These are phyloP conservation scores for Drosophila kikkawai DNA, from an alignment of 1,140 invertebrate genomes.

Conservation along the genomic window DNA sequence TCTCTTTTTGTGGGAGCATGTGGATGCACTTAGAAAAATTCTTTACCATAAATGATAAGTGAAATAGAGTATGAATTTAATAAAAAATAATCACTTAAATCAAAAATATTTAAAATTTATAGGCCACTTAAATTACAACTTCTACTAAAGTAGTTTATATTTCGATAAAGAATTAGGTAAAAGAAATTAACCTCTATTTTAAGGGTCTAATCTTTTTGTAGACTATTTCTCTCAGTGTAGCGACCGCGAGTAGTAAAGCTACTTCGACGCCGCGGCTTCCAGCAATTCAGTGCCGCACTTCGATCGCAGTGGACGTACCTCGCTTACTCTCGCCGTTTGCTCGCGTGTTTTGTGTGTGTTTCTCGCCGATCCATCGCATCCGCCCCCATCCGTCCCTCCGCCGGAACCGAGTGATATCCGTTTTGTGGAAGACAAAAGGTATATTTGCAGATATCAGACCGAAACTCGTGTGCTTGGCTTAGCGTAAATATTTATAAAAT, in stretches of 20 bases:
- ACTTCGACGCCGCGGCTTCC: constrained; percentile 27
- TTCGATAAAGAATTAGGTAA: not conserved
- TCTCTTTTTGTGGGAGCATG: constrained; percentile 6
- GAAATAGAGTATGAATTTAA: not conserved
- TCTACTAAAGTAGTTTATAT: not conserved
- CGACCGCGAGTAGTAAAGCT: constrained; percentile 16
- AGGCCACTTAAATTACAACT: too few relatives aligned
- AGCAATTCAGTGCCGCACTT: constrained; percentile 63
- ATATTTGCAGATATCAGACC: constrained; percentile 30
- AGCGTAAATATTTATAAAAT: constrained; percentile 43
- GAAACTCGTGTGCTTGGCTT: constrained; percentile 35
- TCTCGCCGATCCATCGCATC: constrained; percentile 29
- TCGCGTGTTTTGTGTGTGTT: constrained; percentile 60
- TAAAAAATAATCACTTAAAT: too few relatives aligned
- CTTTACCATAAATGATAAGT: not conserved
- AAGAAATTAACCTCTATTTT: not conserved
- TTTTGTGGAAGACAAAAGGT: constrained; percentile 40
- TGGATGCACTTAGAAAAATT: not conserved
- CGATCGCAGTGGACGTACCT: constrained; percentile 58
- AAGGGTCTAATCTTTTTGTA: too few relatives aligned
- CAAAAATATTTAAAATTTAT: too few relatives aligned
- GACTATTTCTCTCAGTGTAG: constrained; percentile 6
- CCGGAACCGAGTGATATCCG: constrained; percentile 39
- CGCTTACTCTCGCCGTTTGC: constrained; percentile 16
- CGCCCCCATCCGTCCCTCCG: constrained; percentile 16